Conservation (phyloP, 1,140 invertebrate species). For the Zaprionus ghesquierei region DNA sequence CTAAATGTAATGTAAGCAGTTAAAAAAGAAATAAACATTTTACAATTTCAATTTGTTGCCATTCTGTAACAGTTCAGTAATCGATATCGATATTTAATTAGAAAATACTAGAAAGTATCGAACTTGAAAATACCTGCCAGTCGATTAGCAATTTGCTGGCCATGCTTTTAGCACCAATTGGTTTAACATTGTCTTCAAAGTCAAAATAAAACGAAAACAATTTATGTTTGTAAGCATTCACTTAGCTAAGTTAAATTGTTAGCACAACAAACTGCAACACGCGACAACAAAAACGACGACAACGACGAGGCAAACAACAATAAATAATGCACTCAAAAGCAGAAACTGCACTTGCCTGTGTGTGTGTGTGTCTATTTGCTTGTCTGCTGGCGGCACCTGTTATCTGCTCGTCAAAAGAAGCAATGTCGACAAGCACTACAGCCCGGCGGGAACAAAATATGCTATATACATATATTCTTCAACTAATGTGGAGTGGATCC, state of each 20-base stretch:
- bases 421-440: not conserved
- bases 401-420: not conserved
- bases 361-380: not conserved
- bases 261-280: constrained; percentile 16
- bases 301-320: not conserved
- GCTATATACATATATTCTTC: not conserved
- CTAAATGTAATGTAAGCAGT: not conserved
- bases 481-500: not conserved
- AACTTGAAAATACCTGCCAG: not conserved
- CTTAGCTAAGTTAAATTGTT: constrained; percentile 32
- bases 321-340: constrained; percentile 32
- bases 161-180: too few relatives aligned
- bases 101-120: not conserved
- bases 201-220: constrained; percentile 4
- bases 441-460: not conserved
- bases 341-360: constrained; percentile 19
- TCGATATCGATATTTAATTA: not conserved
- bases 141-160: not conserved
- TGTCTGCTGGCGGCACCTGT: not conserved
- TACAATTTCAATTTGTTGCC: not conserved
- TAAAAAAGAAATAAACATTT: not conserved
- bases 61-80: too few relatives aligned
- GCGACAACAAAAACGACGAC: constrained; percentile 1
- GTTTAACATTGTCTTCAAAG: constrained; percentile 32
- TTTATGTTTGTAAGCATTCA: constrained; percentile 30